phyloP scores from a whole-genome alignment of 2,888 invertebrate genomes.

The Carabus problematicus region DNA sequence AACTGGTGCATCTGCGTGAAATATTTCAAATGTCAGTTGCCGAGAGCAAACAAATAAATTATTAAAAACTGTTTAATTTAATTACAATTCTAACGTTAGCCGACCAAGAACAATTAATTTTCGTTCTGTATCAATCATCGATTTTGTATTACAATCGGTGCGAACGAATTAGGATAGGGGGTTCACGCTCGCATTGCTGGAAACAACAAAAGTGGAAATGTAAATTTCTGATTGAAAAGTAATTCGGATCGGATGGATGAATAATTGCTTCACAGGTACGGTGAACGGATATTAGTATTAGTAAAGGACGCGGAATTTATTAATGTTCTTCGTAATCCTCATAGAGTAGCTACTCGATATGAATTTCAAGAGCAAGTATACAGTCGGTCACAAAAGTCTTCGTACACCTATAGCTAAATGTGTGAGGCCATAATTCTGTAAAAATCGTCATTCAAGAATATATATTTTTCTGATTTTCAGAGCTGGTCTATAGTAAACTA shows the following conservation, averaged over 20 bases:
- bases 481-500: too few species aligned
- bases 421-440: too few species aligned
- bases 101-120: too few species aligned
- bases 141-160: background rate
- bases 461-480: too few species aligned
- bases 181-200: background rate
- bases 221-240: background rate
- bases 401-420: too few species aligned
- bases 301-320: background rate
- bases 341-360: background rate
- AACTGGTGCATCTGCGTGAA: too few species aligned
- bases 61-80: too few species aligned
- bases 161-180: background rate
- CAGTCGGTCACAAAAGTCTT: too few species aligned
- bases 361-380: background rate
- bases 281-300: background rate
- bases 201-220: background rate
- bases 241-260: background rate
- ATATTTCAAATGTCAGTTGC: too few species aligned
- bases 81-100: too few species aligned
- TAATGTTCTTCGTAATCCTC: background rate
- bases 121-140: conserved; percentile 1
- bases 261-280: background rate
- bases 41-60: too few species aligned
- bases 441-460: too few species aligned